Percentiles rank a stretch among this genome's conserved stretches.
Evolutionary conservation across 53 echinoderm and acorn worm genomes (phyloP).

Genomic region (Glandiceps talaboti): DNA sequence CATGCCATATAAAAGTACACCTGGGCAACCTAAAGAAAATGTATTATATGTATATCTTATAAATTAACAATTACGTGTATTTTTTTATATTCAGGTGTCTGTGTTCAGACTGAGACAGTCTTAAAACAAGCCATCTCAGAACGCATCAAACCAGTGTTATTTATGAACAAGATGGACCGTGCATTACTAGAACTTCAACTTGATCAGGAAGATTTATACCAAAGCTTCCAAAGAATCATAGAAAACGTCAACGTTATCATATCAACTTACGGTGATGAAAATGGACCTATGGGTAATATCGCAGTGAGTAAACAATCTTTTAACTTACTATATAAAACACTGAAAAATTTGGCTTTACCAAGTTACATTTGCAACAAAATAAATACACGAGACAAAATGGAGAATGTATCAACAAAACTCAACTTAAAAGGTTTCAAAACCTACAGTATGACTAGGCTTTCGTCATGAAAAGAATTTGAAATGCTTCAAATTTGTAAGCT

Average conservation of each 20-base stretch:
- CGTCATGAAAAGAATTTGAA: no score
- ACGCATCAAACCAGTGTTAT: conserved; percentile 83
- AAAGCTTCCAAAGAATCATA: conserved; percentile 77
- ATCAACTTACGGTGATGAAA: conserved; percentile 73
- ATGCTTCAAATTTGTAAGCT: no score
- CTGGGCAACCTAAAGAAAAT: no score
- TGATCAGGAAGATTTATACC: conserved; percentile 70
- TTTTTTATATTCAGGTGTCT: conserved; percentile 48
- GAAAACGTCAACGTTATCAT: conserved; percentile 92
- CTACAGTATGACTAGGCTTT: no score
- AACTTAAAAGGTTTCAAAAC: no score
- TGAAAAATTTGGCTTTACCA: no score
- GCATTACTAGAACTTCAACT: conserved; percentile 82
- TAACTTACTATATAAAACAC: no score
- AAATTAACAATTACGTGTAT: not conserved
- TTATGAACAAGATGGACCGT: conserved; percentile 99
- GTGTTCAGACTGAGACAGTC: conserved; percentile 94
- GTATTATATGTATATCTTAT: no score
- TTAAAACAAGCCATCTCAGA: conserved; percentile 92
- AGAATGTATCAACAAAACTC: no score
- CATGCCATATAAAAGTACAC: no score
- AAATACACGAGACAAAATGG: no score
- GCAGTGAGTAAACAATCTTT: conserved; percentile 36
- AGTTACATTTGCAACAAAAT: no score
- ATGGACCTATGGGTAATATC: conserved; percentile 89